Evolutionary conservation across 2,888 invertebrate genomes (phyloP).

Genomic region (Eupithecia subumbrata): DNA sequence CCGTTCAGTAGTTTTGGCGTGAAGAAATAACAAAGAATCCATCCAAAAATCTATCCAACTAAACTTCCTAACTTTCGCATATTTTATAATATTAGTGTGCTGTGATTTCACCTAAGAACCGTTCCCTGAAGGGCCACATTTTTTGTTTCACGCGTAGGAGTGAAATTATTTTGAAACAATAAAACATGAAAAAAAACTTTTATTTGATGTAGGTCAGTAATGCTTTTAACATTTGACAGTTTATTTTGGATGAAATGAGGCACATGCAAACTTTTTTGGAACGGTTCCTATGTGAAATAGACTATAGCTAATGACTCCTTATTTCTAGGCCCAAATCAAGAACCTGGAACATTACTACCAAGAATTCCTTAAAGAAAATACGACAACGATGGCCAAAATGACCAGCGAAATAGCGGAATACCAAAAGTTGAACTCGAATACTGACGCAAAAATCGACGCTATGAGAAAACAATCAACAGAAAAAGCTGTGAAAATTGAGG

Average conservation of each 20-base stretch:
- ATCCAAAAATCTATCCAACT: too few species aligned
- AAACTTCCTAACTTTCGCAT: too few species aligned
- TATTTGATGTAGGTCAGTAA: not conserved
- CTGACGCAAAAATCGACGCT: conserved; percentile 80
- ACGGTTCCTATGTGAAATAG: not conserved
- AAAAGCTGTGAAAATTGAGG: conserved; percentile 76
- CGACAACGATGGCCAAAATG: conserved; percentile 78
- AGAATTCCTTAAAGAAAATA: conserved; percentile 77
- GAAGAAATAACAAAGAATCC: too few species aligned
- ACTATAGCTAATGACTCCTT: not conserved
- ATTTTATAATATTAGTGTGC: too few species aligned
- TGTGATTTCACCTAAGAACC: too few species aligned
- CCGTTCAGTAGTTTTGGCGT: too few species aligned
- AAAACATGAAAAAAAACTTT: too few species aligned
- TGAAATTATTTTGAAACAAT: too few species aligned
- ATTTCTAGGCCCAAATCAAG: conserved; percentile 80
- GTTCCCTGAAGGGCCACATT: too few species aligned
- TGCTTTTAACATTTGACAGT: not conserved
- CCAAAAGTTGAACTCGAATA: conserved; percentile 74
- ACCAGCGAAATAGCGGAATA: conserved; percentile 71
- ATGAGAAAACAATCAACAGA: conserved; percentile 74
- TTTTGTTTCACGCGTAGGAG: too few species aligned
- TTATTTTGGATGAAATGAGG: not conserved
- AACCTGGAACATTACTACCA: conserved; percentile 75
- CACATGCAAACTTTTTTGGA: not conserved